Evolutionary conservation across 2,113 vertebrate genomes (phyloP).

Genomic region (Isurus oxyrinchus): DNA sequence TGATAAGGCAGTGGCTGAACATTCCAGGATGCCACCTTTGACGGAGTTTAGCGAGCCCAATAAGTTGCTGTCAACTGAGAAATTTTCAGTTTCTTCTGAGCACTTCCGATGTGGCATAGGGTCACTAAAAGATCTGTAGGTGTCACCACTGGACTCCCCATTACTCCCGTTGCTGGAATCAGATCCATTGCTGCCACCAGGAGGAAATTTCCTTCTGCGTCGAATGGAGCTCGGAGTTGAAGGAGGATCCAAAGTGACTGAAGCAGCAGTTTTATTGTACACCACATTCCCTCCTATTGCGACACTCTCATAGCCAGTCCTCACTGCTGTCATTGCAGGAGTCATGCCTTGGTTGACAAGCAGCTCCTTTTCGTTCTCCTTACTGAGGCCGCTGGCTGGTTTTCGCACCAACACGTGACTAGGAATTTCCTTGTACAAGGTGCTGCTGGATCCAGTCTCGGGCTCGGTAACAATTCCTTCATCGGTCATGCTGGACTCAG

Average conservation of each 20-base stretch:
- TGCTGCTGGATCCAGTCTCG: slow-evolving; percentile 54
- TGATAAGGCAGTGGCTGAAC: slow-evolving; percentile 49
- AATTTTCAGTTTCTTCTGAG: slow-evolving; percentile 70
- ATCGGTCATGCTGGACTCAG: slow-evolving; percentile 83
- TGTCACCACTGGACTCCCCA: slow-evolving; percentile 60
- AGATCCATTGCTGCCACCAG: slow-evolving; percentile 60
- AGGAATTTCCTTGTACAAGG: slow-evolving; percentile 59
- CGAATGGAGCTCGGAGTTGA: slow-evolving; percentile 73
- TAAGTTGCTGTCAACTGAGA: slow-evolving; percentile 89
- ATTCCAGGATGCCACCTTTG: slow-evolving; percentile 49
- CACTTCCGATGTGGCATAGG: slow-evolving; percentile 85
- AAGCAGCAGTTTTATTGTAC: slow-evolving; percentile 46
- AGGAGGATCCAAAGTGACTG: slow-evolving; percentile 59
- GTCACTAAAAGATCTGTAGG: slow-evolving; percentile 87
- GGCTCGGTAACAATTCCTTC: slow-evolving; percentile 93
- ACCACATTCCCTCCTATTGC: slow-evolving; percentile 46
- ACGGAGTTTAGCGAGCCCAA: slow-evolving; percentile 76
- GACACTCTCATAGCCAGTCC: slow-evolving; percentile 51
- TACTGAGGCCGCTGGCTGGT: slow-evolving; percentile 47
- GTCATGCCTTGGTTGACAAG: slow-evolving; percentile 38
- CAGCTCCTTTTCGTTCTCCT: slow-evolving; percentile 43
- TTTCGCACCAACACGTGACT: slow-evolving; percentile 66
- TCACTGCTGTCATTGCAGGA: slow-evolving; percentile 36
- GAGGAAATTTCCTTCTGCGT: slow-evolving; percentile 79
- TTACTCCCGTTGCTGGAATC: slow-evolving; percentile 70